Conservation (phyloP, 2,797 vertebrate species). For the Hydrolagus colliei region DNA sequence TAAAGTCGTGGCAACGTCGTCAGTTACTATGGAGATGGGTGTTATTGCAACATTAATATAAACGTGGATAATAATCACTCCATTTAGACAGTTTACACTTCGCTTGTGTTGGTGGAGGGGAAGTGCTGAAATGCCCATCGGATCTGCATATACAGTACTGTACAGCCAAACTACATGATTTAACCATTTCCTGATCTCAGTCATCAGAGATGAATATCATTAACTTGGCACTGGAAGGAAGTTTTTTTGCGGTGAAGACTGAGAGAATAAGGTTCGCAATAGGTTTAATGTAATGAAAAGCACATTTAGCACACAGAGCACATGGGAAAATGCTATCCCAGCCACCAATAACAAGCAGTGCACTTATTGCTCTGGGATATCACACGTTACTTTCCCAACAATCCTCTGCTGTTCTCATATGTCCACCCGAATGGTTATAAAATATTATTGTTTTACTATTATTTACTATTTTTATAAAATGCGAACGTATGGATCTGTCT, state of each 20-base stretch:
- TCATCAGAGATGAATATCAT: not conserved
- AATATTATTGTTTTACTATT: too few relatives aligned
- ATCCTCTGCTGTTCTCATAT: not conserved
- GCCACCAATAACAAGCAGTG: not conserved
- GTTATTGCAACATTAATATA: not conserved
- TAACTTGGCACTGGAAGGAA: not conserved
- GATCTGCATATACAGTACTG: not conserved
- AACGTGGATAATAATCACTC: too few relatives aligned
- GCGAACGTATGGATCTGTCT: not conserved
- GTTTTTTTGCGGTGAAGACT: not conserved
- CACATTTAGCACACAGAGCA: not conserved
- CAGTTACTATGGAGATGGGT: constrained; percentile 30
- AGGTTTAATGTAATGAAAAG: not conserved
- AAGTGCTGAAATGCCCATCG: too few relatives aligned
- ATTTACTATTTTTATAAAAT: too few relatives aligned
- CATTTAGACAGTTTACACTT: too few relatives aligned
- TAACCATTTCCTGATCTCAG: not conserved
- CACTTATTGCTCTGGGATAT: not conserved
- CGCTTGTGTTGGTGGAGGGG: not conserved
- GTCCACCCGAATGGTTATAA: not conserved
- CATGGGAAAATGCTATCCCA: not conserved
- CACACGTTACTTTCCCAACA: not conserved
- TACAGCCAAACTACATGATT: too few relatives aligned
- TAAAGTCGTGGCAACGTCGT: not conserved
- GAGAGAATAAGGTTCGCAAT: not conserved